A percentile compares a stretch with the other conserved stretches of the same genome.
phyloP scores from a whole-genome alignment of 2,113 vertebrate species.

The Hippopotamus amphibius region DNA sequence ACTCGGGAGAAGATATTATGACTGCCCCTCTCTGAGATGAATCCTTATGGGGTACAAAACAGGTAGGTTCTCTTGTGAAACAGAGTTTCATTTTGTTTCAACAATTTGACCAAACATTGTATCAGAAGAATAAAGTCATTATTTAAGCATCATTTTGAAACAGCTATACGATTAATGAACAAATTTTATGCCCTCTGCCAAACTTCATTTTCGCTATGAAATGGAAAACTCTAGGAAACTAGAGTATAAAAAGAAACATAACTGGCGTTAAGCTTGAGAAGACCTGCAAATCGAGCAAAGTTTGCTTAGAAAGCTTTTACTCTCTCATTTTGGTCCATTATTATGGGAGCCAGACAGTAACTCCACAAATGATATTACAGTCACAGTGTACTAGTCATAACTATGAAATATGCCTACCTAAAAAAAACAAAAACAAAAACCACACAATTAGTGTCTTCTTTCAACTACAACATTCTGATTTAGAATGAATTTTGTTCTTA shows the following conservation, averaged over 20 bases:
- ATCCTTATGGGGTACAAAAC: neutral
- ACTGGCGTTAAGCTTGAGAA: constrained; percentile 23
- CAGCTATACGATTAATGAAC: constrained; percentile 63
- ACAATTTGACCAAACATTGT: constrained; percentile 5
- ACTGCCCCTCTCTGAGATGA: neutral
- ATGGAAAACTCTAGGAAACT: constrained; percentile 62
- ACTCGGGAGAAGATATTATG: neutral
- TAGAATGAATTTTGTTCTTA: neutral
- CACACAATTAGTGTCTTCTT: neutral
- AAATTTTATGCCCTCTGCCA: constrained; percentile 59
- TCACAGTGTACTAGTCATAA: neutral
- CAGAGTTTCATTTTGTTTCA: constrained; percentile 58
- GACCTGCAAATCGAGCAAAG: neutral
- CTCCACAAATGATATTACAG: neutral
- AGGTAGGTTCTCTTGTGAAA: constrained; percentile 28
- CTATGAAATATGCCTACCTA: constrained; percentile 18
- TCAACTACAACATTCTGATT: neutral
- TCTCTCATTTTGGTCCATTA: neutral
- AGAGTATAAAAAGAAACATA: constrained; percentile 23
- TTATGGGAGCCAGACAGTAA: constrained; percentile 1
- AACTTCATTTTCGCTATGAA: constrained; percentile 73
- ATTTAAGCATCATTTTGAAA: constrained; percentile 64
- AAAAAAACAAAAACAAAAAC: neutral
- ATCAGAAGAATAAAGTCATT: constrained; percentile 44
- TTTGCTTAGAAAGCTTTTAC: neutral